Evolutionary conservation across 2,113 vertebrate genomes (phyloP).

Genomic region (Gymnobelideus leadbeateri): DNA sequence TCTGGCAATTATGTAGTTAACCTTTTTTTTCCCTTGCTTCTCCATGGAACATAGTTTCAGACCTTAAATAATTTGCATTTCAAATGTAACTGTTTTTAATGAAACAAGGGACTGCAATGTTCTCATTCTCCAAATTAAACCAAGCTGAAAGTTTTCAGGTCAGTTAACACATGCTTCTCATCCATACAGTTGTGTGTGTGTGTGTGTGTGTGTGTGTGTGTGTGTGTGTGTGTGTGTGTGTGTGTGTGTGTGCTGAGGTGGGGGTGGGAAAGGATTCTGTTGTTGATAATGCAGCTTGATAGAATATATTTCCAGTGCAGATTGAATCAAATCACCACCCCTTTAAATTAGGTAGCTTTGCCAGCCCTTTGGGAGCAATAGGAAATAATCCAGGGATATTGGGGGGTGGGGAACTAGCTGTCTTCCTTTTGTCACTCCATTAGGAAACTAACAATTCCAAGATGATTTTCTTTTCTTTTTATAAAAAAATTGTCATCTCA

Average conservation of each 20-base stretch:
- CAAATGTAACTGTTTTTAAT: constrained; percentile 56
- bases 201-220: background rate
- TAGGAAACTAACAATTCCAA: background rate
- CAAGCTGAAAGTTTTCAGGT: constrained; percentile 66
- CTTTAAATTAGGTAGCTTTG: background rate
- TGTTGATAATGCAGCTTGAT: background rate
- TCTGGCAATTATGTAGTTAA: constrained; percentile 57
- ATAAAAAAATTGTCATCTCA: background rate
- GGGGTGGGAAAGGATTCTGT: constrained; percentile 20
- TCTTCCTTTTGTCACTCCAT: background rate
- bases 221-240: background rate
- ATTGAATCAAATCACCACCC: background rate
- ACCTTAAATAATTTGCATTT: constrained; percentile 55
- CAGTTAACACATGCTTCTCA: constrained; percentile 64
- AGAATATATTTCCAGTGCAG: background rate
- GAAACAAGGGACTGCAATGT: constrained; percentile 58
- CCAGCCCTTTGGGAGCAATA: background rate
- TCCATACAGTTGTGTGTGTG: background rate
- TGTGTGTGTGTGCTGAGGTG: constrained; percentile 4
- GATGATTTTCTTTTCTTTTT: background rate
- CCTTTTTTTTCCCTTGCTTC: constrained; percentile 12
- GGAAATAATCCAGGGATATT: background rate
- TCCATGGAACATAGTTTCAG: constrained; percentile 37
- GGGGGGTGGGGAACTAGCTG: background rate
- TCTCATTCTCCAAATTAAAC: constrained; percentile 70